Percentiles rank a stretch among this genome's conserved stretches.
phyloP scores from a whole-genome alignment of 2,888 invertebrate genomes.

The Drosophila bunnanda region DNA sequence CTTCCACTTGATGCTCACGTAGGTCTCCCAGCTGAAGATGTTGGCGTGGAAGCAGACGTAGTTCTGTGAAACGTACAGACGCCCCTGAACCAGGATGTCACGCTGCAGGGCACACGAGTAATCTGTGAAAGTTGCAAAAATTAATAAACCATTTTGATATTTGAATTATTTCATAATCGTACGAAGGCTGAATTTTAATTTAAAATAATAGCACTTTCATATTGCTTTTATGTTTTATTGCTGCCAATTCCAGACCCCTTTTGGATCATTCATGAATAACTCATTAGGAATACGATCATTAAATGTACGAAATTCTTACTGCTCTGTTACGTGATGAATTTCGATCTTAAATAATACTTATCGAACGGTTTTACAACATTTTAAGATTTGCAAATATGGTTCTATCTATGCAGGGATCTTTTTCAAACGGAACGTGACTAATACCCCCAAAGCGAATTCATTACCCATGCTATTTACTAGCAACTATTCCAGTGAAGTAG shows the following conservation, averaged over 20 bases:
- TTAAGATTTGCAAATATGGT: not conserved
- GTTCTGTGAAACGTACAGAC: slow-evolving; percentile 97
- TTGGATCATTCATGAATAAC: slow-evolving; percentile 5
- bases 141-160: not conserved
- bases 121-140: slow-evolving; percentile 86
- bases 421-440: not conserved
- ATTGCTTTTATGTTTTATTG: slow-evolving; percentile 1
- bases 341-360: not conserved
- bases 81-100: slow-evolving; percentile 97
- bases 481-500: slow-evolving; percentile 39
- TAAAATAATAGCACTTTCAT: not conserved
- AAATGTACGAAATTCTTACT: not conserved
- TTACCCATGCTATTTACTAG: not conserved
- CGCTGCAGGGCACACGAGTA: slow-evolving; percentile 98
- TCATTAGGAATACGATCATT: not conserved
- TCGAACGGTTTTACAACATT: not conserved
- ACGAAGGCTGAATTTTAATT: not conserved
- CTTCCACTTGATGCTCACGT: slow-evolving; percentile 92
- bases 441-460: too few species aligned
- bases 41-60: slow-evolving; percentile 99
- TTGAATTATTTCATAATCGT: not conserved
- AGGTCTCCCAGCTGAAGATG: slow-evolving; percentile 98
- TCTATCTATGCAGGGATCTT: not conserved
- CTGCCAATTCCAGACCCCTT: not conserved
- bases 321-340: not conserved